A percentile compares a stretch with the other conserved stretches of the same genome.
These are phyloP conservation scores for Zapornia atra DNA, from an alignment of 2,113 vertebrate species.

Conservation along the genomic window DNA sequence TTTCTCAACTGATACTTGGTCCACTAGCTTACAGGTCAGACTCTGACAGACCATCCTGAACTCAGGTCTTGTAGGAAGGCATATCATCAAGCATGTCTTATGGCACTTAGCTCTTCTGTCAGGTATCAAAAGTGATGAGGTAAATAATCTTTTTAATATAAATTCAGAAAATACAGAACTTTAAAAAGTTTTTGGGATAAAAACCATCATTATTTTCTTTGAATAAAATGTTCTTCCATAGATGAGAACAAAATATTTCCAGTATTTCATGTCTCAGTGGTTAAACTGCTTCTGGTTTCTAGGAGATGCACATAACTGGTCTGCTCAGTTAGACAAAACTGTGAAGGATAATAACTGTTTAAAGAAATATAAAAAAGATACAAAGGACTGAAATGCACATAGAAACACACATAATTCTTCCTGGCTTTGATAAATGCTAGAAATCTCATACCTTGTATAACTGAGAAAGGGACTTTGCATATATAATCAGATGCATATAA, in stretches of 20 bases:
- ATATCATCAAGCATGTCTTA: background rate
- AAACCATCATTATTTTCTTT: background rate
- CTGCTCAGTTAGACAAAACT: background rate
- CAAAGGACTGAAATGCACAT: background rate
- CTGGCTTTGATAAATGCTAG: background rate
- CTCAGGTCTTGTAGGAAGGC: background rate
- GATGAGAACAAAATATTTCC: background rate
- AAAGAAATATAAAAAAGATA: background rate
- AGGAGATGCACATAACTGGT: background rate
- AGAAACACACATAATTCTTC: background rate
- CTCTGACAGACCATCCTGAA: background rate
- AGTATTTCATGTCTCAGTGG: background rate
- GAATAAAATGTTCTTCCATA: background rate
- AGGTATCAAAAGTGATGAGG: background rate
- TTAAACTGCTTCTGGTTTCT: background rate
- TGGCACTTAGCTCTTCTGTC: background rate
- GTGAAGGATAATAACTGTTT: background rate
- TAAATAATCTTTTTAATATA: background rate
- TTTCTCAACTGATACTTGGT: background rate
- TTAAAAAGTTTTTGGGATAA: background rate
- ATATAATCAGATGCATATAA: background rate
- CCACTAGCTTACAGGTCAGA: background rate
- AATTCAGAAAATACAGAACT: background rate
- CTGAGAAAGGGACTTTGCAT: background rate
- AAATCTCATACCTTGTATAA: background rate